Conservation (phyloP, 2,888 invertebrate species). For the Lamellibrachia columna region DNA sequence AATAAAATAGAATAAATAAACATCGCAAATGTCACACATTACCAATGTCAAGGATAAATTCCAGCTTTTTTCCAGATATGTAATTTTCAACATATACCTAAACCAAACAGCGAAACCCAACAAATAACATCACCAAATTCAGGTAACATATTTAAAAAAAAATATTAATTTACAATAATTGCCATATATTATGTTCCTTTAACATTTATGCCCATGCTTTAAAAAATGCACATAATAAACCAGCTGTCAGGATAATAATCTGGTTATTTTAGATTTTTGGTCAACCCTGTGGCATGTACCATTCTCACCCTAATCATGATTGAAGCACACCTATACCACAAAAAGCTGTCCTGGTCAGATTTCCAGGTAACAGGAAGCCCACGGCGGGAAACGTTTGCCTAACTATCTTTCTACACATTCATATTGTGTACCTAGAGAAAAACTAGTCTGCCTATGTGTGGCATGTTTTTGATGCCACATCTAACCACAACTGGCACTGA, state of each 20-base stretch:
- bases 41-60: no score
- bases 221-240: no score
- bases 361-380: neutral
- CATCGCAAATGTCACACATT: no score
- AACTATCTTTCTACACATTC: neutral
- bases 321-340: neutral
- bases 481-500: neutral
- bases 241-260: neutral
- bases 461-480: neutral
- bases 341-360: neutral
- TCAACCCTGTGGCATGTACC: neutral
- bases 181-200: no score
- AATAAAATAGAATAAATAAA: no score
- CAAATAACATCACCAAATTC: no score
- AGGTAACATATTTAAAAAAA: no score
- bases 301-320: neutral
- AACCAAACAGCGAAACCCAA: no score
- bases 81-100: no score
- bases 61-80: no score
- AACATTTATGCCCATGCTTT: no score
- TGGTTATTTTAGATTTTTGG: neutral
- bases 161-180: no score
- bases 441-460: constrained; percentile 6
- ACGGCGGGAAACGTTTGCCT: neutral
- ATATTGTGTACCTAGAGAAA: neutral